A percentile compares a stretch with the other conserved stretches of the same genome.
These are phyloP conservation scores for Parazoanthus atlanticus DNA, from an alignment of 92 coral and sea anemone genomes.

Conservation along the genomic window DNA sequence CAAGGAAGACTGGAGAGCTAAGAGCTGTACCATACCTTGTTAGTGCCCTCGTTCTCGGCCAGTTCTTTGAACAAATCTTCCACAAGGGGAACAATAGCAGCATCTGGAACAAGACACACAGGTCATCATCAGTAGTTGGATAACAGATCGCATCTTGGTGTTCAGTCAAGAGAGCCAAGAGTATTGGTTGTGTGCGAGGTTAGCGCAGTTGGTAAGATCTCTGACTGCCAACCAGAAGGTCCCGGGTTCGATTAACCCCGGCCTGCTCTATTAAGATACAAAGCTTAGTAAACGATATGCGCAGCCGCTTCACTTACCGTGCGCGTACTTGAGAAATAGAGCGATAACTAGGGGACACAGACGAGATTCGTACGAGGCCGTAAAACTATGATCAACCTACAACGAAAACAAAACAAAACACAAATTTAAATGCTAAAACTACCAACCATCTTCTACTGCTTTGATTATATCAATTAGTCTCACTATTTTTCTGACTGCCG, in stretches of 20 bases:
- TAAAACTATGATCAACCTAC: conserved; percentile 93
- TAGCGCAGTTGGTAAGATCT: no score
- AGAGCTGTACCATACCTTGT: conserved; percentile 65
- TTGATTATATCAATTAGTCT: no score
- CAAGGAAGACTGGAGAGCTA: neutral
- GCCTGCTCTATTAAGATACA: no score
- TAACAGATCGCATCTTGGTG: neutral
- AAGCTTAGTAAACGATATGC: neutral
- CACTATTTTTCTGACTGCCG: no score
- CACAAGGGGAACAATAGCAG: conserved; percentile 82
- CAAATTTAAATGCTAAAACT: neutral
- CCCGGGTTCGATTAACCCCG: no score
- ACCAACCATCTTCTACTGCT: neutral
- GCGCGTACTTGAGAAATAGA: conserved; percentile 88
- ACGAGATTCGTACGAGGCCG: conserved; percentile 87
- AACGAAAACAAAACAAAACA: conserved; percentile 8
- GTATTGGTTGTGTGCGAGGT: no score
- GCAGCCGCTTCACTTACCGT: conserved; percentile 61
- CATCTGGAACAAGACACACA: conserved; percentile 60
- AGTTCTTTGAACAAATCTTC: conserved; percentile 92
- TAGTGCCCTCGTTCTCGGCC: conserved; percentile 87
- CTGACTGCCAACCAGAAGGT: no score
- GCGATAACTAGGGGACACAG: conserved; percentile 93
- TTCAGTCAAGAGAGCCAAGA: no score
- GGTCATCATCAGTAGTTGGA: neutral